phyloP scores from a whole-genome alignment of 1,140 invertebrate genomes.

The Tetramorium alpestre region DNA sequence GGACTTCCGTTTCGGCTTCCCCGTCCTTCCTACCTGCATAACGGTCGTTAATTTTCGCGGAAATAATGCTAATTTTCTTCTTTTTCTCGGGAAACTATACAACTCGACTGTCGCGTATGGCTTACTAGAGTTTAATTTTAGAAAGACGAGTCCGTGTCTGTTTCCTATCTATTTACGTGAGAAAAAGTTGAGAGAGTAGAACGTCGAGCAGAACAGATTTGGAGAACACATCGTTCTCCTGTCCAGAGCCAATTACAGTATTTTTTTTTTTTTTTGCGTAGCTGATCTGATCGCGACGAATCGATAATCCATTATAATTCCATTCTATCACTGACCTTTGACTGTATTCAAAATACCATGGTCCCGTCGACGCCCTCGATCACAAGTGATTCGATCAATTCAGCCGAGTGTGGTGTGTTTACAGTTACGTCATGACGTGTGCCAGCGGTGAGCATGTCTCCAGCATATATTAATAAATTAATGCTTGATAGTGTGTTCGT shows the following conservation, averaged over 20 bases:
- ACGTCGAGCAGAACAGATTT: neutral
- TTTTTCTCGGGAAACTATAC: neutral
- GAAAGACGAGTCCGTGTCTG: neutral
- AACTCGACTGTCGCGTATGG: neutral
- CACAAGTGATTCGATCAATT: slow-evolving; percentile 36
- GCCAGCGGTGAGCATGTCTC: slow-evolving; percentile 45
- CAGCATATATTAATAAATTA: slow-evolving; percentile 77
- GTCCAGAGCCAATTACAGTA: neutral
- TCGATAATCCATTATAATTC: slow-evolving; percentile 15
- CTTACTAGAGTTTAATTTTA: neutral
- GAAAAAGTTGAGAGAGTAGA: neutral
- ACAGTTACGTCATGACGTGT: slow-evolving; percentile 77
- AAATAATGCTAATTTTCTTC: neutral
- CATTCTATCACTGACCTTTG: slow-evolving; percentile 38
- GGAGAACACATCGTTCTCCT: neutral
- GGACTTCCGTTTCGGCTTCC: slow-evolving; percentile 6
- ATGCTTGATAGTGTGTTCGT: slow-evolving; percentile 5
- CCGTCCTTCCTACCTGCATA: neutral
- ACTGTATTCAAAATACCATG: slow-evolving; percentile 15
- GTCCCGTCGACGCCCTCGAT: slow-evolving; percentile 27
- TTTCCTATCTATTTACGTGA: neutral
- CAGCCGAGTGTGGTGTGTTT: slow-evolving; percentile 71
- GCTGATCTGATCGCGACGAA: neutral
- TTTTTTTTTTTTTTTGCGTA: neutral
- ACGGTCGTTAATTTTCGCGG: slow-evolving; percentile 19